Evolutionary conservation across 2,113 vertebrate genomes (phyloP).

Genomic region (Orycteropus afer): DNA sequence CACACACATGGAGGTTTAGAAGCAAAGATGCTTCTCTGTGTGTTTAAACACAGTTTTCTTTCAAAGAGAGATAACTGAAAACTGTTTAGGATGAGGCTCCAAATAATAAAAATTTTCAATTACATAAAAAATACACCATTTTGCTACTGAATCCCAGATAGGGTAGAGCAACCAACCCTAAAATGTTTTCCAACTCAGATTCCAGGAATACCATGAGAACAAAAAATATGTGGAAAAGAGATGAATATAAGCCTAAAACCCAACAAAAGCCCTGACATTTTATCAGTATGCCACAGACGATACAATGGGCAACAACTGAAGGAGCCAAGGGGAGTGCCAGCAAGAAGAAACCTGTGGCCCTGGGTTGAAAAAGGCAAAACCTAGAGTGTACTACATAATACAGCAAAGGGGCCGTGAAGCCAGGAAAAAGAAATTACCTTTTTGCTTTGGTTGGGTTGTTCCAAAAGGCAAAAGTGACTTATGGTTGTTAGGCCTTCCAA

Average conservation of each 20-base stretch:
- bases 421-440: slow-evolving; percentile 85
- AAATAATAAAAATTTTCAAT: neutral
- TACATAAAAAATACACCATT: too few species aligned
- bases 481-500: slow-evolving; percentile 96
- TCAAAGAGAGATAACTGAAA: neutral
- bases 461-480: slow-evolving; percentile 95
- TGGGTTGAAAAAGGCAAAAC: neutral
- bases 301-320: neutral
- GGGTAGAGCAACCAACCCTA: neutral
- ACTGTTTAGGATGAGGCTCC: neutral
- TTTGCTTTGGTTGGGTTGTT: slow-evolving; percentile 88
- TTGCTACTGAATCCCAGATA: neutral
- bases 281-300: neutral
- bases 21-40: neutral
- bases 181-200: neutral
- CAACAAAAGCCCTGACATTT: neutral
- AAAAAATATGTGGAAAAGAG: neutral
- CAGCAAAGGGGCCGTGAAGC: neutral
- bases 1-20: rapidly evolving
- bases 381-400: neutral
- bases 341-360: neutral
- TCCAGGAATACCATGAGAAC: neutral
- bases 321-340: rapidly evolving
- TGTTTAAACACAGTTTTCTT: neutral
- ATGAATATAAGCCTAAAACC: neutral